These are phyloP conservation scores for Drosophila neocordata DNA, from an alignment of 1,140 invertebrate genomes.

Conservation along the genomic window DNA sequence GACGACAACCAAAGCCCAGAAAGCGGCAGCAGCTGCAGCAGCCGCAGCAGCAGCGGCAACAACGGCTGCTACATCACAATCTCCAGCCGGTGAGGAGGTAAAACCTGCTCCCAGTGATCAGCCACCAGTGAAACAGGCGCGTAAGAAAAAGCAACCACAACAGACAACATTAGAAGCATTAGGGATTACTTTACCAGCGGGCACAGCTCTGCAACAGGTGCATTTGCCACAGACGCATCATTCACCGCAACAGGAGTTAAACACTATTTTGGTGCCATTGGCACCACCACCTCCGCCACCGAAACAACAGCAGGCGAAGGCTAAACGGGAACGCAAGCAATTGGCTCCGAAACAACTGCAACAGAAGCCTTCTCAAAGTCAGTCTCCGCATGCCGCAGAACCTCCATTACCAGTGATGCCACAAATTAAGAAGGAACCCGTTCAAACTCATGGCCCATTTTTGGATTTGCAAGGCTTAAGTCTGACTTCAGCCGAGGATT, in stretches of 20 bases:
- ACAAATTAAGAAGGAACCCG: constrained; percentile 71
- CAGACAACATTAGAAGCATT: constrained; percentile 64
- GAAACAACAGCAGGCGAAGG: constrained; percentile 69
- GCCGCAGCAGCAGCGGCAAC: constrained; percentile 25
- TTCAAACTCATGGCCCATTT: constrained; percentile 54
- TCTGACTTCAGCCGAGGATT: constrained; percentile 78
- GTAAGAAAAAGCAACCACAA: constrained; percentile 70
- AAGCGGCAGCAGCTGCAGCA: constrained; percentile 56
- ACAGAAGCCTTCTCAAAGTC: constrained; percentile 44
- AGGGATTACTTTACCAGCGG: constrained; percentile 65
- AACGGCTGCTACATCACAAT: constrained; percentile 15
- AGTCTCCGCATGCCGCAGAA: constrained; percentile 7
- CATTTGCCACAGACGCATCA: constrained; percentile 31
- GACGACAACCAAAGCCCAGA: constrained; percentile 66
- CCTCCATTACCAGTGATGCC: constrained; percentile 16
- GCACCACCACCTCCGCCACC: constrained; percentile 34
- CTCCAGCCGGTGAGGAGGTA: constrained; percentile 22
- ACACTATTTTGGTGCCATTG: constrained; percentile 23
- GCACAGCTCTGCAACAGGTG: constrained; percentile 63
- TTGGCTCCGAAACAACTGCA: constrained; percentile 72
- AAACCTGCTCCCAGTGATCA: constrained; percentile 5
- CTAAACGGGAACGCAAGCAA: constrained; percentile 74
- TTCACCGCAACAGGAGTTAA: constrained; percentile 29
- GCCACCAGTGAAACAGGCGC: constrained; percentile 50
- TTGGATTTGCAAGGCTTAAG: constrained; percentile 71